Evolutionary conservation across 2,113 vertebrate species (phyloP), one percentile per base, ranked within the genome.

Genomic region (Hydrochoerus hydrochaeris): DNA sequence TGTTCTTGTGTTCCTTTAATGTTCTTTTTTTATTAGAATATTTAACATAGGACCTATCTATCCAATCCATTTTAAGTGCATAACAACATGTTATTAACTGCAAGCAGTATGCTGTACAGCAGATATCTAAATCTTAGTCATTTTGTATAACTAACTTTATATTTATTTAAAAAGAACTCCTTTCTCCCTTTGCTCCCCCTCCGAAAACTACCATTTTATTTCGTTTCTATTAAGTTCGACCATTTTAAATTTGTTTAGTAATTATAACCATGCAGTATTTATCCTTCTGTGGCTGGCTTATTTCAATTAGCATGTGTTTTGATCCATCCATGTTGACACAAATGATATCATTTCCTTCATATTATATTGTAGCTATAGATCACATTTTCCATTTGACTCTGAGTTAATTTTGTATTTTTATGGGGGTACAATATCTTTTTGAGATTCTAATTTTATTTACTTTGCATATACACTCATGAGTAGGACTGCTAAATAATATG

Each of bases 101-200:
- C 3, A 24, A 49, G 44, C 24, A 9, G 30, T 13, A 49, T 49
- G 30, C 17, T 62, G 30, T 52, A 28, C 30, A 46, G 4, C 0
- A 60, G 11, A 52, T 16, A 71, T 30, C 11, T 73, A 83, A 35
- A 88, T 9, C n/a, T 67, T 46, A 58, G 12, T 11, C 38, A 38
- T 62, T 35, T 75, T 73, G 32, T 60, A 60, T 44, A 62, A 26
- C 3, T 38, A 82, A 17, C 32, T 73, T 84, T 35, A 83, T 17
- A 5, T 8, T 20, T 38, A 65, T 0, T 0, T 41, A 7, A 44
- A 75, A 65, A 65, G 3, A 65, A 8, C 1, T 14, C 10, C 4
- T 32, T 73, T 83, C 58, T 86, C 2, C 13, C 13, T n/a, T 8
- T 22, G 1, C 2, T 2, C 20, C 44, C 5, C 1, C 4, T 38